Base-by-base conservation (phyloP, 1,140 invertebrate genomes). In the Drusus annulatus region DNA sequence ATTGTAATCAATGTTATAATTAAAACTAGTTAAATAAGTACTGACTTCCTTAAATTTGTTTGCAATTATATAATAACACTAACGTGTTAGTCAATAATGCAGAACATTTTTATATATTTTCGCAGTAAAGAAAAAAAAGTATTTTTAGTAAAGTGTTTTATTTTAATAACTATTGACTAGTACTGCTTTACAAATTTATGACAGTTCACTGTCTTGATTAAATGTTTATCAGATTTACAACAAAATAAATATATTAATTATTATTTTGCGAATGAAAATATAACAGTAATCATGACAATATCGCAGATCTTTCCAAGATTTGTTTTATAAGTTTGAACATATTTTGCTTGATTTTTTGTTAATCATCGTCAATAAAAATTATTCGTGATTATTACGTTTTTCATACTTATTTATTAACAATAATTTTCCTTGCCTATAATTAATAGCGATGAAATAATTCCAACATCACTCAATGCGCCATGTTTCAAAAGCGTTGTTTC, bases 21-120 rank as follows among this genome's bases (percentile, higher is more conserved):
- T 76, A 79, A 76, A 78, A 58, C 62, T 82, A 82, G 52, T 50
- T 58, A 79, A 71, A 82, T 77, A 79, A 77, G 16, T 45, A 45
- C 36, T 45, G 36, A 45, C 36, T 45, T 45, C 36, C 36, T 13
- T 45, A 13, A 10, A 8, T 25, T 31, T 8, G 17, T 13, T 17
- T 60, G 56, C 17, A 60, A 45, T 45, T 45, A 28, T 5, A 5
- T 28, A 28, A 28, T 28, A 2, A 28, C 25, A 28, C 25, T 28
- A 28, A 28, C 10, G 0, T 45, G 36, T 45, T 45, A 45, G 36
- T 45, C 36, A 45, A 36, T 36, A 36, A 45, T 45, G 36, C 36
- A 45, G 23, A 60, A 56, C 54, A 56, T 56, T 21, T 15, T 23
- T 60, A 60, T 36, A 45, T 45, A 10, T 60, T 17, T 60, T 60